Evolutionary conservation across 2,797 vertebrate genomes (phyloP).

Genomic region (Natrix natrix): DNA sequence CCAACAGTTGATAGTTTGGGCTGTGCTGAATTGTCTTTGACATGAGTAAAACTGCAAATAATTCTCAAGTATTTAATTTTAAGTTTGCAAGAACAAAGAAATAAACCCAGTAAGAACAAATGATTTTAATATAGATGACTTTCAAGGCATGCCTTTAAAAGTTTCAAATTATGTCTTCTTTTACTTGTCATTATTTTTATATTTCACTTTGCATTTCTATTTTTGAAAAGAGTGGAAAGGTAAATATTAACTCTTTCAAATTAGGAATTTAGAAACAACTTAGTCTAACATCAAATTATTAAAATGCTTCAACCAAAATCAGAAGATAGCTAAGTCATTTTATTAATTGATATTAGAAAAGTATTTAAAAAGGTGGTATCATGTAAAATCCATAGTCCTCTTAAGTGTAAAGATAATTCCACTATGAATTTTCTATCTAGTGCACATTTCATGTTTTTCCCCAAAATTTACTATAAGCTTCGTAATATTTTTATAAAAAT

Average conservation of each 20-base stretch:
- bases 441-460: conserved; percentile 60
- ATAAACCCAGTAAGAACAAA: not conserved
- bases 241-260: not conserved
- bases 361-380: not conserved
- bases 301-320: not conserved
- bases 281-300: not conserved
- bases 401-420: conserved; percentile 26
- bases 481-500: not conserved
- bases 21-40: not conserved
- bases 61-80: not conserved
- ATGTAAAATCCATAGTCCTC: conserved; percentile 1
- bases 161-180: conserved; percentile 4
- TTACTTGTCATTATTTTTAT: conserved; percentile 6
- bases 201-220: not conserved
- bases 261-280: not conserved
- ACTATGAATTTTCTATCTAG: conserved; percentile 38
- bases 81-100: not conserved
- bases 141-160: not conserved
- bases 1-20: not conserved
- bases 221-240: not conserved
- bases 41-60: not conserved
- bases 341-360: not conserved
- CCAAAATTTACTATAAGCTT: not conserved
- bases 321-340: not conserved
- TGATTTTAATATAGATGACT: not conserved